Base-by-base conservation (phyloP, 23 tunicate genomes). In the Phallusia fumigata region DNA sequence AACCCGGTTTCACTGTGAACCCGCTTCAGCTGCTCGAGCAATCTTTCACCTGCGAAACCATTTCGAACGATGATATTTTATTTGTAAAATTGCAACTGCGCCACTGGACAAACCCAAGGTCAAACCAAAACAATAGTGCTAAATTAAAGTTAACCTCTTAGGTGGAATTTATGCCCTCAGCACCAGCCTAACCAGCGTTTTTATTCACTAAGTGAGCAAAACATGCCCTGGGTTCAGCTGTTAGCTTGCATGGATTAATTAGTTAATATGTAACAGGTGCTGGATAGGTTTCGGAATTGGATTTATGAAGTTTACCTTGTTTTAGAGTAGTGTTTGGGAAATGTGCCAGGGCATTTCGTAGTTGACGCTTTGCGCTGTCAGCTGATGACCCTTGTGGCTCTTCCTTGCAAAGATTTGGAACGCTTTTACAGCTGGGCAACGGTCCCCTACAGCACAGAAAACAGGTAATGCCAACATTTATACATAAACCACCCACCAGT, bases 1-100 rank as follows among this genome's bases (percentile, higher is more conserved):
- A 86, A 86, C 18, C 90, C 96, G 79, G 84, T 81, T 0, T 91
- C 96, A 75, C 79, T 83, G 0, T 90, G 40, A 32, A 33, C 33
- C 28, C 80, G 30, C 26, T 73, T 82, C 36, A 91, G 52, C 28
- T 86, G 81, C 53, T 86, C 77, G 32, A 91, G 65, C 24, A 91
- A 80, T 36, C 69, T 91, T 79, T 91, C 84, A 5, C 95, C 95
- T 88, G 35, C 35, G 35, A 24, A 13, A 13, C 16, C 8, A 58
- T 24, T 24, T 3, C 8, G 8, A 58, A 6, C 8, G 13, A 13
- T 24, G 2, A 22, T 24, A 24, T 51, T 51, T 51, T 15, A 18
- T 51, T 18, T 13, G 58, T 18, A 51, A 51, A 51, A 18, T 51
- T 18, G 58, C 58, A 51, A n/a, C n/a, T n/a, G n/a, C n/a, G n/a